Evolutionary conservation across 2,888 invertebrate genomes (phyloP).

Genomic region (Erebia palarica): DNA sequence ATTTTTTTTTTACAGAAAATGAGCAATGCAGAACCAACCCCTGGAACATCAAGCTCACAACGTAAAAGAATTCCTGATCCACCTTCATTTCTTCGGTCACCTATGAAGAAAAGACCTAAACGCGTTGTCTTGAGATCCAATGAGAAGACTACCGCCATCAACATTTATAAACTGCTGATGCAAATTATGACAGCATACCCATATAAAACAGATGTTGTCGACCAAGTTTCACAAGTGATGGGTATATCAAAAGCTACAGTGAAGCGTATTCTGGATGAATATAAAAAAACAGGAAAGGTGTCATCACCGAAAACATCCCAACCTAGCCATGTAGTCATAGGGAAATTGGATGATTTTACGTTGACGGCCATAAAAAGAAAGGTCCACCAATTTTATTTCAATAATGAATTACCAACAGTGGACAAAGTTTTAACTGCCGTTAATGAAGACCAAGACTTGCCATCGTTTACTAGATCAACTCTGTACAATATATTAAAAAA

Average conservation of each 20-base stretch:
- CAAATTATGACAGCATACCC: no score
- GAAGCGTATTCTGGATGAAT: no score
- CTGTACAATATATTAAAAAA: not conserved
- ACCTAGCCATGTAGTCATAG: no score
- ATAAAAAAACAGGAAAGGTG: no score
- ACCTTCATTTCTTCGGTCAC: not conserved
- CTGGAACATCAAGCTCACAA: not conserved
- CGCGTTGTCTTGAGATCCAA: not conserved
- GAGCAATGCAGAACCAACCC: not conserved
- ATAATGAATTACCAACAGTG: no score
- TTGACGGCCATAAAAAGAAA: no score
- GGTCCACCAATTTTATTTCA: no score
- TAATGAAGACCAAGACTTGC: not conserved
- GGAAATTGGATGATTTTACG: no score
- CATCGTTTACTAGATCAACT: not conserved
- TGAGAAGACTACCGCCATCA: not conserved
- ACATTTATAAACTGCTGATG: not conserved
- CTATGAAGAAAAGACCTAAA: slow-evolving; percentile 3
- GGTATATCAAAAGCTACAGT: no score
- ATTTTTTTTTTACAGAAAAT: not conserved
- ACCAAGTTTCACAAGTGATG: no score
- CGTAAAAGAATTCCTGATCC: not conserved
- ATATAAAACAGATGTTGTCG: no score
- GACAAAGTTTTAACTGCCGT: not conserved
- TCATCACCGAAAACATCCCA: no score